phyloP scores from a whole-genome alignment of 92 coral and sea anemone genomes.

The Palythoa caribaeorum region DNA sequence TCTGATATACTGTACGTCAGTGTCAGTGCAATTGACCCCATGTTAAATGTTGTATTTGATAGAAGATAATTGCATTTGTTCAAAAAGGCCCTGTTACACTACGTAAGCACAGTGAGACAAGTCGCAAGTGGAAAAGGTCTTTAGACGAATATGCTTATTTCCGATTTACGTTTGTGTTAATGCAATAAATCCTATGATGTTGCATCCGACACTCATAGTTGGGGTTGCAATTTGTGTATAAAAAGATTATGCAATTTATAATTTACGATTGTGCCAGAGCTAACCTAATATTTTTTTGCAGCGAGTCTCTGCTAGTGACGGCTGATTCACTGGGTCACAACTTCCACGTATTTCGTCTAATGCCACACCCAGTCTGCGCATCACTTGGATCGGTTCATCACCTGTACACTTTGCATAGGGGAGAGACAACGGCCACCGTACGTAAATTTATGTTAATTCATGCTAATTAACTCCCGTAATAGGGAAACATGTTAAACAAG shows the following conservation, averaged over 20 bases:
- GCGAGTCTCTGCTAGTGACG: constrained; percentile 91
- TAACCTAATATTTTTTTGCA: constrained; percentile 38
- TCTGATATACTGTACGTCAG: too few relatives aligned
- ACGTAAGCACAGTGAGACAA: too few relatives aligned
- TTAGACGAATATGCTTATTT: too few relatives aligned
- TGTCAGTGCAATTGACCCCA: too few relatives aligned
- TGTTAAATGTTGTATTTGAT: too few relatives aligned
- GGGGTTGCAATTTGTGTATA: not conserved
- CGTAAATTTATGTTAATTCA: constrained; percentile 28
- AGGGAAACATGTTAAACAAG: too few relatives aligned
- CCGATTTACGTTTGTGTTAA: too few relatives aligned
- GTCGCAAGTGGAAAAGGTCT: too few relatives aligned
- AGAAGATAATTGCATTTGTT: too few relatives aligned
- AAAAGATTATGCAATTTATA: not conserved
- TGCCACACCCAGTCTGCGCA: constrained; percentile 97
- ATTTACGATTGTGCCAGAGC: not conserved
- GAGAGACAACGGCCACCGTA: constrained; percentile 98
- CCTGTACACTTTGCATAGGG: constrained; percentile 93
- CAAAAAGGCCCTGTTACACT: too few relatives aligned
- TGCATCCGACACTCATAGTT: not conserved
- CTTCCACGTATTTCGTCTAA: constrained; percentile 92
- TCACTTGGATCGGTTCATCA: constrained; percentile 97
- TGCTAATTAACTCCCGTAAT: too few relatives aligned
- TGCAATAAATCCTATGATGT: not conserved
- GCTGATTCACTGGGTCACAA: constrained; percentile 93